Percentiles rank a stretch among this genome's conserved stretches.
These are phyloP conservation scores for Drosophila malerkotliana DNA, from an alignment of 1,140 invertebrate species.

Conservation along the genomic window DNA sequence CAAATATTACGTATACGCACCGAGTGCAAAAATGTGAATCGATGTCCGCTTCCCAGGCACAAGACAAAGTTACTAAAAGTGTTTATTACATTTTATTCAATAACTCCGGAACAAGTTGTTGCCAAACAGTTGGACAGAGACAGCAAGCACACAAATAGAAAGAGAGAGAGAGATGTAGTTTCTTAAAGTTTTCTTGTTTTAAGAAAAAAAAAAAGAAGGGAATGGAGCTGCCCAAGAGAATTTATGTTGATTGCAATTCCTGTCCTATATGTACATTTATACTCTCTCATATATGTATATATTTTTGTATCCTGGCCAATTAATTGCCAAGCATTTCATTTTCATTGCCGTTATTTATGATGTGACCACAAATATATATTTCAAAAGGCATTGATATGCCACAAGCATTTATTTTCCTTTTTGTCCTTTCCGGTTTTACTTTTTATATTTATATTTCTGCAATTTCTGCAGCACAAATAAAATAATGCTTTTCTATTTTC, in stretches of 20 bases:
- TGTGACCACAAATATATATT: constrained; percentile 69
- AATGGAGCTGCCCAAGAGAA: constrained; percentile 29
- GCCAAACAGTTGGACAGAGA: constrained; percentile 1
- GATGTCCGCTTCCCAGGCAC: constrained; percentile 34
- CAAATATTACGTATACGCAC: constrained; percentile 75
- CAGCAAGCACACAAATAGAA: neutral
- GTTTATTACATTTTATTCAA: constrained; percentile 82
- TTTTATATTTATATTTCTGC: constrained; percentile 13
- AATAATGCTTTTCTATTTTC: neutral
- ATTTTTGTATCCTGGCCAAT: constrained; percentile 52
- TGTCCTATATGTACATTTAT: neutral
- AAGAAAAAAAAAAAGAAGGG: constrained; percentile 61
- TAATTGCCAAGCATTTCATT: constrained; percentile 74
- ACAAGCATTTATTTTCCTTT: constrained; percentile 48
- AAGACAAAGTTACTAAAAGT: constrained; percentile 81
- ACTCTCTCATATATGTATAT: neutral
- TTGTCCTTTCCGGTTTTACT: constrained; percentile 18
- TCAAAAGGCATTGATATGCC: constrained; percentile 61
- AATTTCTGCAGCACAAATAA: neutral
- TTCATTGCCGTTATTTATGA: constrained; percentile 74
- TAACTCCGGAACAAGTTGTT: constrained; percentile 46
- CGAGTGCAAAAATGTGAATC: constrained; percentile 45
- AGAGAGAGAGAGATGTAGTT: neutral
- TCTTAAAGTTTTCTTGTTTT: constrained; percentile 66
- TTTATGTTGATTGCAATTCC: constrained; percentile 73